Evolutionary conservation across 1,140 invertebrate genomes (phyloP).

Genomic region (Galendromus occidentalis): DNA sequence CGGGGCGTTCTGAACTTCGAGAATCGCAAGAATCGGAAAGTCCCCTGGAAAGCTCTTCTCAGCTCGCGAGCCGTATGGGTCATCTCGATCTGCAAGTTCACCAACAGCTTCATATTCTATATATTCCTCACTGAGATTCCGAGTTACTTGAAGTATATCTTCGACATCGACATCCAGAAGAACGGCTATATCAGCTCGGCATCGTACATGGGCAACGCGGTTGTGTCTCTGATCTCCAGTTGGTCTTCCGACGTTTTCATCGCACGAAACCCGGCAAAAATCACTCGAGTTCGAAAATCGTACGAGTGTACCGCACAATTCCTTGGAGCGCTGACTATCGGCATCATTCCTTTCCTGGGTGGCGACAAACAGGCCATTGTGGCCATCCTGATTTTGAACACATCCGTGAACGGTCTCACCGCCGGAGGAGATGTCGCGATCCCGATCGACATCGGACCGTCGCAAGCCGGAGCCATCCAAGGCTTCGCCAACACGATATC

Average conservation of each 20-base stretch:
- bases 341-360: neutral
- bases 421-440: neutral
- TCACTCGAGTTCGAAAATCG: neutral
- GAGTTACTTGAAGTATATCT: neutral
- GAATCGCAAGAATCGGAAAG: neutral
- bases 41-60: neutral
- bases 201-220: neutral
- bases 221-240: neutral
- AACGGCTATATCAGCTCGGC: neutral
- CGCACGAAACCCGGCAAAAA: neutral
- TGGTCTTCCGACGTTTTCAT: neutral
- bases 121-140: neutral
- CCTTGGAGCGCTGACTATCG: neutral
- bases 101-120: slow-evolving; percentile 10
- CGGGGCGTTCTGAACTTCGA: neutral
- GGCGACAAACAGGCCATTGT: neutral
- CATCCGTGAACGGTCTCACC: neutral
- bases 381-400: neutral
- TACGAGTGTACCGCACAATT: neutral
- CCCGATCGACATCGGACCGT: neutral
- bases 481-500: neutral
- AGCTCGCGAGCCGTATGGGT: neutral
- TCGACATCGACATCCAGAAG: neutral
- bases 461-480: slow-evolving; percentile 1
- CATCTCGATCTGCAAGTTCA: slow-evolving; percentile 7